Evolutionary conservation across 1,140 invertebrate genomes (phyloP), one percentile per base, ranked within the genome.

Genomic region (Goniozus legneri): DNA sequence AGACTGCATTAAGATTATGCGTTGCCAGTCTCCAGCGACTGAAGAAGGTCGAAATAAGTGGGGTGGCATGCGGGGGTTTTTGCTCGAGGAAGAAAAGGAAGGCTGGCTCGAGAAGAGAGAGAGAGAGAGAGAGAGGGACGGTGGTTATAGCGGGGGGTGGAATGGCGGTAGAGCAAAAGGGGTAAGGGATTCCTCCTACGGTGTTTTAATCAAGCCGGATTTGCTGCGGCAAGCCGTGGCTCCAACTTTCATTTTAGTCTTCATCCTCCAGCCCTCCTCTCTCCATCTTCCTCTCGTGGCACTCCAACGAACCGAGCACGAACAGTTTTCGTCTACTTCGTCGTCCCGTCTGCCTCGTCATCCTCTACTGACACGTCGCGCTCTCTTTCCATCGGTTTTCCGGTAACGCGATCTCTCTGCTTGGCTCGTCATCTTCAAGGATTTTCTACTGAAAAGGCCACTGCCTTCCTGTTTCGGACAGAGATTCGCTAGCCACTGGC

Each of bases 1-100:
- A 76, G 72, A 76, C 71, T 75, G 71, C 71, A 75, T 76, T 75
- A 76, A 76, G 72, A 74, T 76, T 75, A 75, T 73, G 75, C 70
- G 54, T 62, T 58, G 58, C 51, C 58, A 53, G 44, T 52, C 48
- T 59, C 56, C 55, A 59, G 65, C 65, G 68, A 59, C 62, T 60
- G 59, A 66, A 63, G 57, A 60, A 54, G 62, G 65, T 60, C 54
- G 65, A 67, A 65, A 62, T 59, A 62, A 60, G 54, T 37, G 51
- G 45, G 53, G 47, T 34, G 44, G 41, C 24, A 10, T 39, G 22
- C 19, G 21, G 38, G 33, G 54, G 40, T 38, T 36, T 35, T 42
- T 32, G 41, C 34, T 46, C 38, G 47, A 43, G 32, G 22, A 10
- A 40, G 16, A n/a, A 2, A 37, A 18, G 27, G 38, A 34, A 7